These are phyloP conservation scores for Idaea dimidiata DNA, from an alignment of 2,888 invertebrate species.

Conservation along the genomic window DNA sequence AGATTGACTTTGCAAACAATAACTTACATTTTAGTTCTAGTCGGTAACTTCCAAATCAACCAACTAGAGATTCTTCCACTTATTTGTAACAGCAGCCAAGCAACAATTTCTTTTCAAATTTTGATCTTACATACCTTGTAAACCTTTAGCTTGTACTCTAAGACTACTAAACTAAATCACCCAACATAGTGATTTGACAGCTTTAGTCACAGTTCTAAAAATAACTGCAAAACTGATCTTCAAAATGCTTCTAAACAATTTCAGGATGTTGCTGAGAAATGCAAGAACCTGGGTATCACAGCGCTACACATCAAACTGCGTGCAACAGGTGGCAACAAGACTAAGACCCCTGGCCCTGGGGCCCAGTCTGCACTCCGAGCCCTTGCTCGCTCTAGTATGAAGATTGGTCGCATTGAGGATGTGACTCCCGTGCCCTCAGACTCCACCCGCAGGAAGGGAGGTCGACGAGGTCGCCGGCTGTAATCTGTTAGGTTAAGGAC, in stretches of 20 bases:
- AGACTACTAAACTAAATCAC: too few species aligned
- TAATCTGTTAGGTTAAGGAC: conserved; percentile 83
- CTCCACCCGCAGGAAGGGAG: conserved; percentile 99
- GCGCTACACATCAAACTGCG: conserved; percentile 98
- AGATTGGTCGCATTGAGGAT: conserved; percentile 99
- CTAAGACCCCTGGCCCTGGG: conserved; percentile 99
- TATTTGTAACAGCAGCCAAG: background rate
- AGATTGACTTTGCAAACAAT: background rate
- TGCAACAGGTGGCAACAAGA: conserved; percentile 99
- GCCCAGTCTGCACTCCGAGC: conserved; percentile 99
- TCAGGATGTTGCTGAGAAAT: conserved; percentile 99
- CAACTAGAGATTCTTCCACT: too few species aligned
- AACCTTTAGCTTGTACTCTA: too few species aligned
- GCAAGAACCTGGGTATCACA: conserved; percentile 97
- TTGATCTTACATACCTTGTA: background rate
- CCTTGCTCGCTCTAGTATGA: conserved; percentile 99
- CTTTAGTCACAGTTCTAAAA: background rate
- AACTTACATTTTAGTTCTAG: background rate
- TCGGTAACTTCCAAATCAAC: too few species aligned
- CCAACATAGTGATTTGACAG: too few species aligned
- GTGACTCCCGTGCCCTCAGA: conserved; percentile 99
- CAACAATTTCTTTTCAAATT: background rate
- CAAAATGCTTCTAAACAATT: conserved; percentile 9
- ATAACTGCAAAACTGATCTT: background rate
- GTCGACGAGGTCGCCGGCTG: conserved; percentile 99